These are phyloP conservation scores for Meandrusa payeni DNA, from an alignment of 2,888 invertebrate species.

Conservation along the genomic window DNA sequence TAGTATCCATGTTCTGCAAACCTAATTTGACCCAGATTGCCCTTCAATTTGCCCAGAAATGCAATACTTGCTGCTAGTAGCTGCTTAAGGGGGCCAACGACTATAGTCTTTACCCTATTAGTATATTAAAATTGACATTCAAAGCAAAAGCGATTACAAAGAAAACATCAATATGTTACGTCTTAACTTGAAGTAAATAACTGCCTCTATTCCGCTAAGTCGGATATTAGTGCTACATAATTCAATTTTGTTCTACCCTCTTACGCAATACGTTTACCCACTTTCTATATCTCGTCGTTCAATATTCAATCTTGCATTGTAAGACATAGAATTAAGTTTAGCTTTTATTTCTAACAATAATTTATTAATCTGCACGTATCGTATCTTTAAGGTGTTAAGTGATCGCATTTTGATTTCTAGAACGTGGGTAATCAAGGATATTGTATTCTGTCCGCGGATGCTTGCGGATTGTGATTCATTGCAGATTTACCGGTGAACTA, in stretches of 20 bases:
- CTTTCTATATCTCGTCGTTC: not conserved
- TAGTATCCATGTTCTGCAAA: too few relatives aligned
- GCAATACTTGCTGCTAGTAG: too few relatives aligned
- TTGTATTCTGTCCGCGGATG: conserved; percentile 13
- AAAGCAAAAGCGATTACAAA: too few relatives aligned
- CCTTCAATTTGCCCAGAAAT: too few relatives aligned
- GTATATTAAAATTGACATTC: too few relatives aligned
- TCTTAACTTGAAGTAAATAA: too few relatives aligned
- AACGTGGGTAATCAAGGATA: conserved; percentile 14
- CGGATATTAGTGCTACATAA: conserved; percentile 4
- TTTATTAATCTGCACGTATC: conserved; percentile 16
- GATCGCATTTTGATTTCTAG: conserved; percentile 17
- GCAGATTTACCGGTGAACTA: not conserved
- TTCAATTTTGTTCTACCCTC: conserved; percentile 7
- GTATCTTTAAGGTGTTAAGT: conserved; percentile 15
- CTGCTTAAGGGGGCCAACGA: too few relatives aligned
- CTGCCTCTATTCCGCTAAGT: not conserved
- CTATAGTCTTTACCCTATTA: too few relatives aligned
- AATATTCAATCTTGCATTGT: not conserved
- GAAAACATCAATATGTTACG: too few relatives aligned
- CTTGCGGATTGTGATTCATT: conserved; percentile 5
- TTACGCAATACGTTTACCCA: not conserved
- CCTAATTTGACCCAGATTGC: too few relatives aligned
- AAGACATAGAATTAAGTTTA: not conserved
- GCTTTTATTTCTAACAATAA: not conserved